These are phyloP conservation scores for Rhagonycha lutea DNA, from an alignment of 2,888 invertebrate genomes.

Conservation along the genomic window DNA sequence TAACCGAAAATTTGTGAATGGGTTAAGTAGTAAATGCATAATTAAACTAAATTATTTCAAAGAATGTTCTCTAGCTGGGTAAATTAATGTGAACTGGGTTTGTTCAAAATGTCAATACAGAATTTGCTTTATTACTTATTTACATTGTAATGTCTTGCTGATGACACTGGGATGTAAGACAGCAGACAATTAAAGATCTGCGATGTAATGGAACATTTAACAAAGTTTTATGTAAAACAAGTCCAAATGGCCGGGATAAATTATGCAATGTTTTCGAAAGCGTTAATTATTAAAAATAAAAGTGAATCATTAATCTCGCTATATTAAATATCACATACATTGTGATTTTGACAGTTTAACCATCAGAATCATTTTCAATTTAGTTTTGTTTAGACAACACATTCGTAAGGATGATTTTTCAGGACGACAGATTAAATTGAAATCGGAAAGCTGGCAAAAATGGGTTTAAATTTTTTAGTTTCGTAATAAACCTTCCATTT, in stretches of 20 bases:
- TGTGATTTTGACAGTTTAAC: not conserved
- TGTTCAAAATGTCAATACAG: not conserved
- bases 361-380: not conserved
- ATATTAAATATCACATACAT: not conserved
- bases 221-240: not conserved
- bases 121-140: not conserved
- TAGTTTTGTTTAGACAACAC: not conserved
- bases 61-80: not conserved
- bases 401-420: not conserved
- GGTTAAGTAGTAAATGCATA: not conserved
- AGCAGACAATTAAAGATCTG: not conserved
- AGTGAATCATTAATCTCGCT: not conserved
- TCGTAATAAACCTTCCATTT: not conserved
- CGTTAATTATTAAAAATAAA: not conserved
- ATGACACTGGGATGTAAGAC: not conserved
- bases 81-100: not conserved
- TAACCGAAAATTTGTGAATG: too few species aligned
- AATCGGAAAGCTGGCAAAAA: conserved; percentile 12
- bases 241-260: not conserved
- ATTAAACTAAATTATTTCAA: not conserved
- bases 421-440: conserved; percentile 1
- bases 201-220: not conserved
- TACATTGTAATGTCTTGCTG: not conserved
- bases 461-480: conserved; percentile 21
- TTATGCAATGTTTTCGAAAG: not conserved